Base-by-base conservation (phyloP, 1,140 invertebrate genomes). In the Dufourea novaeangliae region DNA sequence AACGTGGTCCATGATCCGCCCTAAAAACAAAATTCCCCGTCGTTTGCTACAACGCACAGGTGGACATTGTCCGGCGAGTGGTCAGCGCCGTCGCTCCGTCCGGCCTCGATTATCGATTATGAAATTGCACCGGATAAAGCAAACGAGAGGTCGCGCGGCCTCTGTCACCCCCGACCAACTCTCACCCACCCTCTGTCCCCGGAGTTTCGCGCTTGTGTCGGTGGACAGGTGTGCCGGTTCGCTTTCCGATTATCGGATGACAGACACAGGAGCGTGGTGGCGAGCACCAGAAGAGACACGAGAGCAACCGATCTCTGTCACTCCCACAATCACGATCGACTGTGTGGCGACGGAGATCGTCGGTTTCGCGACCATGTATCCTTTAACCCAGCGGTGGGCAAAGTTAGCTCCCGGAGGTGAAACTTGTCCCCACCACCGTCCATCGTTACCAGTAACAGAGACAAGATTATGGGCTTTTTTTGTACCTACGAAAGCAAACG, bases 81-180 rank as follows among this genome's bases (percentile, higher is more conserved):
- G 61, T 37, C 64, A 70, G 56, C 37, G 80, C 41, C 50, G 62
- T 54, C 64, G 14, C 64, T 20, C 57, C 59, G n/a, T 25, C 50
- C 44, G 46, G 79, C 34, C 46, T 59, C 75, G 72, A 61, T 80
- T 84, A 86, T 86, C 84, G 85, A 87, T 87, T 86, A 82, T 78
- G 84, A 86, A 86, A 87, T 84, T 82, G 82, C 84, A 71, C 56
- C 68, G 74, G 79, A 84, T 82, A 78, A 84, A 84, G 80, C 71
- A 80, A 84, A 82, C 73, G 72, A 62, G 83, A 77, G 76, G 44
- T 71, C 59, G 32, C 25, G 71, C 41, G 61, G 41, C 41, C 14
- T 44, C 41, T 12, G 44, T 20, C 17, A 5, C 44, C 17, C 44
- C 44, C 44, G 5, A 5, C 12, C 4, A n/a, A n/a, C n/a, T n/a